Base-by-base conservation (phyloP, 2,888 invertebrate genomes). In the Teinopalpus imperialis region DNA sequence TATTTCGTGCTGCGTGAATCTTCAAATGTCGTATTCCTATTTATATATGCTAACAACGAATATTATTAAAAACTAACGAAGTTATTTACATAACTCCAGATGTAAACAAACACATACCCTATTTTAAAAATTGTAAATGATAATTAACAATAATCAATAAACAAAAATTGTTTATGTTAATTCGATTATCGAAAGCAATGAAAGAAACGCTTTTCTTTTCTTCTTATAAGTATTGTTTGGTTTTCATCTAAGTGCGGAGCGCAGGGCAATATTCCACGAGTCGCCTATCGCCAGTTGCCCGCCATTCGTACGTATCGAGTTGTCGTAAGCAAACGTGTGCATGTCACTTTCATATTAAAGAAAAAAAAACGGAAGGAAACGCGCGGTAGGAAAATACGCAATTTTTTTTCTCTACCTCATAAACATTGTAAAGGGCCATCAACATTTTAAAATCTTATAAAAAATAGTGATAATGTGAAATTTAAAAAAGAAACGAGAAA, bases 291-390 rank as follows among this genome's bases (percentile, higher is more conserved):
- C 7, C 12, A 16, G 9, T 16, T 27, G 12, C 47, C 20, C 41
- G 66, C 54, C 81, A 86, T 71, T 86, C 65, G 67, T 59, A 61
- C 66, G 73, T 71, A 65, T 57, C 56, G 57, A 56, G 63, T 57
- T 67, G 70, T 54, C 64, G 79, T 70, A 79, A 62, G 69, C 74
- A 50, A 78, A 85, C 87, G 87, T 79, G 70, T 69, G 59, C 64
- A 49, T 53, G 61, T 56, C 57, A 83, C 83, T 83, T 86, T 87
- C 85, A 78, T 79, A 69, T 68, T 68, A 57, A 58, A 16, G 54
- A 61, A 61, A 54, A 53, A 52, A 59, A 66, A 70, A 72, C 69
- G 74, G 73, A 76, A 82, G 71, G 68, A 76, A 75, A 65, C 61
- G 61, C 59, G 49, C 53, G 52, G 60, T 59, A 66, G n/a, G 66